Evolutionary conservation across 2,888 invertebrate genomes (phyloP), one percentile per base, ranked within the genome.

Genomic region (Drosophila emarginata): DNA sequence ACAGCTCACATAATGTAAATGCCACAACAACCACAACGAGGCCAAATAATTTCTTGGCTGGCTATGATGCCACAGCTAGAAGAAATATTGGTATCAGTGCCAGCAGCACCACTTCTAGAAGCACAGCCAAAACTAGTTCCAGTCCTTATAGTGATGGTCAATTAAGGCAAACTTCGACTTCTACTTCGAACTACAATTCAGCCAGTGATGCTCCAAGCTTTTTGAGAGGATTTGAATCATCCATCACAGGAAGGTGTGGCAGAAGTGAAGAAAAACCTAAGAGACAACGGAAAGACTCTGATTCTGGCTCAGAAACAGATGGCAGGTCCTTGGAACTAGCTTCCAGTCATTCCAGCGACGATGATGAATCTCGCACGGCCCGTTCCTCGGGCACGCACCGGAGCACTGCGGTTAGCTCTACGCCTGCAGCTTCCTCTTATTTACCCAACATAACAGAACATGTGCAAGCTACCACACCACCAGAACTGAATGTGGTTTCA

Each of bases 261-360:
- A 56, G 58, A 2, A 80, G 84, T n/a, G 91, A 91, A 61, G 90
- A 91, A 61, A 91, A 91, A 72, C 78, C 90, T 1, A 84, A 91
- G 0, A 85, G 91, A 0, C 91, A 91, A 73, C 87, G 95, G 7
- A 94, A 95, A 83, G 95, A 95, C 76, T 95, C 96, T 0, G 96
- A 96, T 89, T 96, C 96, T 0, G 97, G 97, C 84, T 96, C 96
- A 0, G 97, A 97, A 60, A 96, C 96, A 2, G 93, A 89, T 81
- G 96, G 96, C 2, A 94, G 96, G 40, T 96, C 96, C 84, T 93
- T 98, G 69, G 98, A 98, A 86, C 93, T 98, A 58, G 98, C 98
- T 12, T 98, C 98, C 57, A 98, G 98, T 90, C 98, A 98, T 92
- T 97, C 97, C 9, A 98, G 97, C 56, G 98, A 98, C 88, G 98